Base-by-base conservation (phyloP, 2,113 vertebrate species). In the Leptosomus discolor region DNA sequence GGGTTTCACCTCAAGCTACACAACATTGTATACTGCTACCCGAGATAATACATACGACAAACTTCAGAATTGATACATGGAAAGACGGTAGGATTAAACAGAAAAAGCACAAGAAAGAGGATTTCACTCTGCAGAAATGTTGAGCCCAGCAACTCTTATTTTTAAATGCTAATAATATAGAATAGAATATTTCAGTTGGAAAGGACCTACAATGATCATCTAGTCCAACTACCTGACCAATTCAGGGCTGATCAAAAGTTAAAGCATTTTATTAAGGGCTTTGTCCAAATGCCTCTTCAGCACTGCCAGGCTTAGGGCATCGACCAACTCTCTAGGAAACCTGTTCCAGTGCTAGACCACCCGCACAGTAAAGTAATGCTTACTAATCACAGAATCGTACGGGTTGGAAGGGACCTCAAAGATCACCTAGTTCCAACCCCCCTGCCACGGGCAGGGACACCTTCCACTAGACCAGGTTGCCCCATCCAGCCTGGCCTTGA, bases 261-360 rank as follows among this genome's bases (percentile, higher is more conserved):
- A 69, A 48, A 69, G 29, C 23, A 14, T 23, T 15, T 18, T 34
- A 5, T 46, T 20, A 54, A 54, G 32, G 19, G 39, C 17, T 53
- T 16, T n/a, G 14, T n/a, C 37, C 76, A 43, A 79, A 41, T 8
- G 57, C 8, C 9, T 61, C 39, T 13, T 37, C 30, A 65, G 57
- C 10, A 46, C 51, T 26, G 41, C 30, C 26, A 12, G 21, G n/a
- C 23, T 61, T 61, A 6, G 13, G 26, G 30, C 30, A 30, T 46
- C 3, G 26, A 37, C 22, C 12, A 16, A 0, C 0, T 54, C 45
- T 51, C 37, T 37, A 34, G 41, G 74, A 88, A 46, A 15, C 30
- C 63, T 19, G 16, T 34, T 58, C 6, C 11, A 34, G 15, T 22
- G 34, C 26, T 34, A 21, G 30, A 69, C 18, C 43, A 75, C 2